Conservation (phyloP, 2,888 invertebrate genomes). For the Anthoptus insignis region DNA sequence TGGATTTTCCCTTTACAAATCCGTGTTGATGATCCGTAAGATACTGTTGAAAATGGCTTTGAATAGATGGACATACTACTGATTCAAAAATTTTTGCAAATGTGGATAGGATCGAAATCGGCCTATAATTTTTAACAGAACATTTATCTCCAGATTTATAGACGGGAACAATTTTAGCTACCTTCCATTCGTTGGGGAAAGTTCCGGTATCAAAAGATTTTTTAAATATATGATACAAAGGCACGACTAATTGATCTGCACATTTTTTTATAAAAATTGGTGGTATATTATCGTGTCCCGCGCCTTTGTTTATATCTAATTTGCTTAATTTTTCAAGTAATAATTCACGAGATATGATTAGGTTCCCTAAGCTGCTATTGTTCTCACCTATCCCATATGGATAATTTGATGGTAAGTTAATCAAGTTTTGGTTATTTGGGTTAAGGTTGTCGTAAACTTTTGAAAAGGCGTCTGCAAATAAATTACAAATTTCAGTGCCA, state of each 20-base stretch:
- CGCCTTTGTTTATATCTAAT: conserved; percentile 5
- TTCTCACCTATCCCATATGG: neutral
- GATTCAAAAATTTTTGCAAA: conserved; percentile 39
- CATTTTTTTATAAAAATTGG: conserved; percentile 9
- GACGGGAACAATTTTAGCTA: conserved; percentile 9
- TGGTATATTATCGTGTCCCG: conserved; percentile 16
- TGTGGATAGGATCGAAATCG: neutral
- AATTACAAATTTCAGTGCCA: conserved; percentile 7
- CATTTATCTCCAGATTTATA: conserved; percentile 14
- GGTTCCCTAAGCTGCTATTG: neutral
- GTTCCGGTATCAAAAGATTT: conserved; percentile 10
- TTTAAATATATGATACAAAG: conserved; percentile 13
- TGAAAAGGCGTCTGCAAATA: neutral
- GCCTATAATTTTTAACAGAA: conserved; percentile 1
- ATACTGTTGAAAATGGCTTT: conserved; percentile 18
- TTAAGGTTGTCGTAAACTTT: neutral
- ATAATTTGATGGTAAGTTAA: neutral
- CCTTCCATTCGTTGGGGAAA: conserved; percentile 14
- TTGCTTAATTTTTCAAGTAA: neutral
- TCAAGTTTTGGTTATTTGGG: neutral
- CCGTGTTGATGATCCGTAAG: conserved; percentile 13
- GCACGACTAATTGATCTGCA: neutral
- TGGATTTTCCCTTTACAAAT: conserved; percentile 1
- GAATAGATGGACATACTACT: conserved; percentile 17
- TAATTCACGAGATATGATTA: neutral